Evolutionary conservation across 92 coral and sea anemone genomes (phyloP).

Genomic region (Ricordea florida): DNA sequence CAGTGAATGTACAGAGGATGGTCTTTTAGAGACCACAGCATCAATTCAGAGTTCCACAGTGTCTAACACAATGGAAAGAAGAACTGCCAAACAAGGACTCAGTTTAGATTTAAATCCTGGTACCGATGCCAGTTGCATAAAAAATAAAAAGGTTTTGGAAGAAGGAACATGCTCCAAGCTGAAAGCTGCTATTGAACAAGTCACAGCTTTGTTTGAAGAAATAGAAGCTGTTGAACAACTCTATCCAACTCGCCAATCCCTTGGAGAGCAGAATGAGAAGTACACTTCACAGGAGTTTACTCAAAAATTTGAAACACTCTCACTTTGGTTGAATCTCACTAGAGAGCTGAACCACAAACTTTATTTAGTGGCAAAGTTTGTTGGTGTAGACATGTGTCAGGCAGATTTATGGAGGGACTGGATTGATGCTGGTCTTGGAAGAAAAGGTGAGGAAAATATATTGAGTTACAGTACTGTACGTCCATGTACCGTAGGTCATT

Average conservation of each 20-base stretch:
- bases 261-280: slow-evolving; percentile 73
- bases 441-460: slow-evolving; percentile 30
- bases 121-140: background rate
- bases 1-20: too few species aligned
- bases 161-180: slow-evolving; percentile 7
- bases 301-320: slow-evolving; percentile 73
- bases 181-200: slow-evolving; percentile 67
- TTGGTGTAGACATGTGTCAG: slow-evolving; percentile 74
- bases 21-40: too few species aligned
- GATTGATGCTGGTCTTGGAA: slow-evolving; percentile 83
- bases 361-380: slow-evolving; percentile 76
- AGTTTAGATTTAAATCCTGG: slow-evolving; percentile 3
- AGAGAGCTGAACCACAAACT: slow-evolving; percentile 86
- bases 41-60: too few species aligned
- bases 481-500: too few species aligned
- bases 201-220: slow-evolving; percentile 62
- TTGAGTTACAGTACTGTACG: background rate
- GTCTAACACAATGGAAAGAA: background rate
- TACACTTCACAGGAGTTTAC: slow-evolving; percentile 68
- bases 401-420: slow-evolving; percentile 85
- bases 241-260: slow-evolving; percentile 80
- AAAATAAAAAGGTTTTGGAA: background rate
- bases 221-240: slow-evolving; percentile 80
- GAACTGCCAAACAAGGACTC: background rate
- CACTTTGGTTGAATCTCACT: slow-evolving; percentile 83